Conservation (phyloP, 1,140 invertebrate species). For the Pseudomyrmex cubaensis region DNA sequence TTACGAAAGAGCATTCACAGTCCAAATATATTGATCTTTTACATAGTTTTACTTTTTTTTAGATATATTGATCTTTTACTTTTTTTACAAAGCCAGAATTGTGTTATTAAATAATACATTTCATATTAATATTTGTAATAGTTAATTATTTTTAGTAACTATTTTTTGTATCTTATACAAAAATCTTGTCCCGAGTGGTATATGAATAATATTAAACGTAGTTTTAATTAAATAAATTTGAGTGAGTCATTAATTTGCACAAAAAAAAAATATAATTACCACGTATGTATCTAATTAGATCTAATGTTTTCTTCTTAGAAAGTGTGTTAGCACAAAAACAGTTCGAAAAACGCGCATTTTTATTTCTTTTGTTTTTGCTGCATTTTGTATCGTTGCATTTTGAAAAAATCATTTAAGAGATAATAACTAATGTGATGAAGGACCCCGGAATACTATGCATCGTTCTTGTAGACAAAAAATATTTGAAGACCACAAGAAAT, state of each 20-base stretch:
- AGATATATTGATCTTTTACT: too few relatives aligned
- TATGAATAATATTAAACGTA: too few relatives aligned
- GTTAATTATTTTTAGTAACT: too few relatives aligned
- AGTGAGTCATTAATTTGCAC: neutral
- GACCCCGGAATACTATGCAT: neutral
- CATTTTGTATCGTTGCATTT: neutral
- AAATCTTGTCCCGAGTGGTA: too few relatives aligned
- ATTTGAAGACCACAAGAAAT: neutral
- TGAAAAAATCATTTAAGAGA: neutral
- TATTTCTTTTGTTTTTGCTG: neutral
- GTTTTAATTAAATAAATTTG: neutral
- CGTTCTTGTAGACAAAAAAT: constrained; percentile 19
- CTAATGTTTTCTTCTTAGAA: constrained; percentile 9
- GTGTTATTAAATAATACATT: too few relatives aligned
- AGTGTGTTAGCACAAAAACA: neutral
- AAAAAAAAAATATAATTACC: neutral
- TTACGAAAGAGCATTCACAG: too few relatives aligned
- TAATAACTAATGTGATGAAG: constrained; percentile 1
- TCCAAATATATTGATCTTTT: too few relatives aligned
- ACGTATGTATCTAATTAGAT: neutral
- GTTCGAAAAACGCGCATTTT: constrained; percentile 4
- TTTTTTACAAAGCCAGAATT: too few relatives aligned
- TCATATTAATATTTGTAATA: too few relatives aligned
- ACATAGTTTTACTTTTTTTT: too few relatives aligned
- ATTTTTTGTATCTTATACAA: too few relatives aligned